A percentile compares a stretch with the other conserved stretches of the same genome.
Evolutionary conservation across 2,797 vertebrate genomes (phyloP).

Genomic region (Sebastes diaconus): DNA sequence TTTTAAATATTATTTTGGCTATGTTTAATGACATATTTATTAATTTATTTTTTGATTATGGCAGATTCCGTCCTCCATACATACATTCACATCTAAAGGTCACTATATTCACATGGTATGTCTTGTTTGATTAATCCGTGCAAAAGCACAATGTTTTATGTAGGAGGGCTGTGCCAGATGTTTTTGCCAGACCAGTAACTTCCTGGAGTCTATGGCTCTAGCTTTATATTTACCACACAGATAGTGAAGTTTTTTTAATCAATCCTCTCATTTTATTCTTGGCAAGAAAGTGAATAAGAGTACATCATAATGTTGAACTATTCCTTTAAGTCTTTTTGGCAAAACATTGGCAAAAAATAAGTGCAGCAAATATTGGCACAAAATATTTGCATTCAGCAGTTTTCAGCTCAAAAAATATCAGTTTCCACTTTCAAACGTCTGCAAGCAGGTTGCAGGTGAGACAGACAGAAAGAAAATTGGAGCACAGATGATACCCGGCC

Average conservation of each 20-base stretch:
- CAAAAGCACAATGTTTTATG: neutral
- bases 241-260: neutral
- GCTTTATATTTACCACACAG: too few relatives aligned
- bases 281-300: neutral
- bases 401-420: conserved; percentile 3
- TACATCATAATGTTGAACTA: neutral
- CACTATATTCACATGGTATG: neutral
- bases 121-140: neutral
- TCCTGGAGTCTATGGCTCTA: neutral
- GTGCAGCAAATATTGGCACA: neutral
- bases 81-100: neutral
- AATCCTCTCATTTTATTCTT: neutral
- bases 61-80: too few relatives aligned
- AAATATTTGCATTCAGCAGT: neutral
- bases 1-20: too few relatives aligned
- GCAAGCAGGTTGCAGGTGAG: conserved; percentile 34
- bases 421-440: conserved; percentile 13
- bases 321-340: neutral
- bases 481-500: conserved; percentile 32
- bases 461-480: conserved; percentile 8
- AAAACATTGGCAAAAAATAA: neutral
- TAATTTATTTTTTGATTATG: too few relatives aligned
- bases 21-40: too few relatives aligned
- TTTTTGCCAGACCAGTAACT: neutral
- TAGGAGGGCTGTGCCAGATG: neutral